phyloP scores from a whole-genome alignment of 1,140 invertebrate species.

The Cylas formicarius region DNA sequence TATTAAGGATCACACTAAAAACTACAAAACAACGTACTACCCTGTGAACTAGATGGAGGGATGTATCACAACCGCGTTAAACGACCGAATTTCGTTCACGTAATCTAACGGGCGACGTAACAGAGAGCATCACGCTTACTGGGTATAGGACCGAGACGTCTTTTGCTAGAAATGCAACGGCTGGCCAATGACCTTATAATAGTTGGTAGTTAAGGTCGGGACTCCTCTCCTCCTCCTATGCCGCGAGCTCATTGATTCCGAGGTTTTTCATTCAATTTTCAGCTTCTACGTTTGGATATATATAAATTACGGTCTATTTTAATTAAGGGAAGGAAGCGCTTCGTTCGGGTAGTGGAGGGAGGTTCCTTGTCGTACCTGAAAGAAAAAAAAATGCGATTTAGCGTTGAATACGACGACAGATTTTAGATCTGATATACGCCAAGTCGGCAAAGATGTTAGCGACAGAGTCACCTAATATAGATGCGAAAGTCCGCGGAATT shows the following conservation, averaged over 20 bases:
- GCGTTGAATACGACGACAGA: too few species aligned
- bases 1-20: constrained; percentile 4
- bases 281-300: too few species aligned
- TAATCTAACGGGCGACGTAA: constrained; percentile 2
- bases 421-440: too few species aligned
- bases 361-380: too few species aligned
- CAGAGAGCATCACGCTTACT: constrained; percentile 6
- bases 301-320: background rate
- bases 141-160: constrained; percentile 20
- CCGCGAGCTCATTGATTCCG: constrained; percentile 5
- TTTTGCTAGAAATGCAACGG: constrained; percentile 25
- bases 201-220: constrained; percentile 20
- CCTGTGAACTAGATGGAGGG: constrained; percentile 23
- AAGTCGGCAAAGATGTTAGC: too few species aligned
- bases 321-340: background rate
- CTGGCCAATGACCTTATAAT: constrained; percentile 30
- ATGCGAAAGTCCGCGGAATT: too few species aligned
- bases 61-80: constrained; percentile 24
- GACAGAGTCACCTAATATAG: too few species aligned
- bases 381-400: too few species aligned
- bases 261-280: background rate
- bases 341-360: background rate
- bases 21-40: constrained; percentile 3
- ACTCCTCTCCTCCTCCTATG: constrained; percentile 24
- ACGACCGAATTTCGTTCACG: background rate